These are phyloP conservation scores for Paramisgurnus dabryanus DNA, from an alignment of 2,113 vertebrate genomes.

Conservation along the genomic window DNA sequence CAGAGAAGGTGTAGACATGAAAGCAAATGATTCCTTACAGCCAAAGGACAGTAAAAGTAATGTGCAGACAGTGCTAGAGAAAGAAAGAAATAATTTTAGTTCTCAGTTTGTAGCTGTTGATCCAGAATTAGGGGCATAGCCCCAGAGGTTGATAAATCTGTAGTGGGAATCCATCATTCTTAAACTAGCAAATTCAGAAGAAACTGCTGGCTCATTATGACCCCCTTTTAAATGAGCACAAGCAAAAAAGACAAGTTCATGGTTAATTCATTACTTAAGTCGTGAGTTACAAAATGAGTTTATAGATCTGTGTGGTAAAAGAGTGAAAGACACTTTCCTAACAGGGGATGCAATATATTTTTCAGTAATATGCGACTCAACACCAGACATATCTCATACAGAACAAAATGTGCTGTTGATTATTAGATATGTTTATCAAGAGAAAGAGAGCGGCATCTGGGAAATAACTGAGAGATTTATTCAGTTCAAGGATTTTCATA, in stretches of 20 bases:
- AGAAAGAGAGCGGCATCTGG: background rate
- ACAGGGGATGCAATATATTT: background rate
- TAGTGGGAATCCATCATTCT: no score
- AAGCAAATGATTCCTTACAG: no score
- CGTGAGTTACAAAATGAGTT: slow-evolving; percentile 43
- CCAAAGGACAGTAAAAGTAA: no score
- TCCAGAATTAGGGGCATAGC: no score
- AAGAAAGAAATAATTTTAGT: no score
- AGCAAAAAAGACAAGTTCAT: slow-evolving; percentile 39
- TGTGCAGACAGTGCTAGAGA: no score
- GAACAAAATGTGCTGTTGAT: background rate
- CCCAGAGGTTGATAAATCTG: no score
- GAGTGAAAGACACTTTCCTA: slow-evolving; percentile 27
- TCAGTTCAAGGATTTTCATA: no score
- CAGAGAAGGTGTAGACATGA: no score
- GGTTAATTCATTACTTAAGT: slow-evolving; percentile 35
- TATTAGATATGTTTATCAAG: background rate
- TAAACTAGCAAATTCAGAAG: no score
- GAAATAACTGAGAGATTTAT: no score
- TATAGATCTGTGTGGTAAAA: slow-evolving; percentile 36
- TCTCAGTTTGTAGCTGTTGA: no score
- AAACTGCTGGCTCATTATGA: slow-evolving; percentile 38
- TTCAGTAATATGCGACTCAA: background rate
- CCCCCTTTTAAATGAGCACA: slow-evolving; percentile 38
- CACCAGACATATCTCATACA: background rate